These are phyloP conservation scores for Hesperophylax magnus DNA, from an alignment of 1,140 invertebrate species.

Conservation along the genomic window DNA sequence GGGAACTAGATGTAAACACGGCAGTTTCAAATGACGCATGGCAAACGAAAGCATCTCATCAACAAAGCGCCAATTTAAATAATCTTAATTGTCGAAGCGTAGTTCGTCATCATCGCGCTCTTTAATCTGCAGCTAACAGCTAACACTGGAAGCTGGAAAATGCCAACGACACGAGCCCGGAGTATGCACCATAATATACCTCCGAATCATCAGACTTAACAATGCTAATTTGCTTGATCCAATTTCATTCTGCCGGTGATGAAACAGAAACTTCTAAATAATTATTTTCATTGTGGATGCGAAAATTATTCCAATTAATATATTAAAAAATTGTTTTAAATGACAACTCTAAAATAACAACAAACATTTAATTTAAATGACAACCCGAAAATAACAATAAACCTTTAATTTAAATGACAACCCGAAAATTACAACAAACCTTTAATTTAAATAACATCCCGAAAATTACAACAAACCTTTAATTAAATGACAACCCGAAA, in stretches of 20 bases:
- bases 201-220: background rate
- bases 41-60: conserved; percentile 20
- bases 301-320: no score
- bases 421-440: no score
- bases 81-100: conserved; percentile 51
- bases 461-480: no score
- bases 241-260: background rate
- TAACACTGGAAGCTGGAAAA: background rate
- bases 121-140: conserved; percentile 16
- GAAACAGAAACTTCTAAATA: no score
- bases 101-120: conserved; percentile 37
- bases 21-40: conserved; percentile 31
- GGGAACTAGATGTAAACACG: conserved; percentile 20
- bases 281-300: no score
- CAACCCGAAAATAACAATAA: no score
- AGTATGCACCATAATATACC: background rate
- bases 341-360: no score
- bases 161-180: background rate
- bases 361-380: no score
- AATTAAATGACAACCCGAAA: no score
- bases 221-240: background rate
- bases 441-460: no score
- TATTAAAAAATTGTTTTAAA: no score
- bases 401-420: no score
- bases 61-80: conserved; percentile 49